A percentile compares a stretch with the other conserved stretches of the same genome.
Evolutionary conservation across 2,797 vertebrate genomes (phyloP).

Genomic region (Mus minutoides): DNA sequence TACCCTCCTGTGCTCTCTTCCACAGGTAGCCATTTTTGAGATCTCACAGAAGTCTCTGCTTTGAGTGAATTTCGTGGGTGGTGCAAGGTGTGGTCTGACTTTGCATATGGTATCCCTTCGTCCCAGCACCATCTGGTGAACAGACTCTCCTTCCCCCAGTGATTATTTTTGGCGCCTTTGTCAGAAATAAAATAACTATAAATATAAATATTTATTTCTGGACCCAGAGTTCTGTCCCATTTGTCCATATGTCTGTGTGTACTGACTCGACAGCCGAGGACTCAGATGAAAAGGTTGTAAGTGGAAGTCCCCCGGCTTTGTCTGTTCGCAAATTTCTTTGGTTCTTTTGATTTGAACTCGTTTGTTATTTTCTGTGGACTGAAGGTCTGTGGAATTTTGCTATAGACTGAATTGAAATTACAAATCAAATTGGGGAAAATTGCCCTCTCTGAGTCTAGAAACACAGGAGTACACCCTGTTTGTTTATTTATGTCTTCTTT

Average conservation of each 20-base stretch:
- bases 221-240: not conserved
- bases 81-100: not conserved
- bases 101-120: not conserved
- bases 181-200: conserved; percentile 65
- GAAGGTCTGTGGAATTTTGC: not conserved
- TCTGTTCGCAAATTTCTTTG: not conserved
- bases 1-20: not conserved
- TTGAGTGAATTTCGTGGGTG: not conserved
- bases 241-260: conserved; percentile 16
- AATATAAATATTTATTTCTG: conserved; percentile 67
- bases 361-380: not conserved
- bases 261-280: not conserved
- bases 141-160: not conserved
- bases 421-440: not conserved
- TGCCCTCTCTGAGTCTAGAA: not conserved
- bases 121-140: conserved; percentile 38
- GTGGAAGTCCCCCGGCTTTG: not conserved
- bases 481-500: not conserved
- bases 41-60: not conserved
- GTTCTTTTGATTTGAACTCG: not conserved
- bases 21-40: not conserved
- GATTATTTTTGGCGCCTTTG: conserved; percentile 28
- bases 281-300: not conserved
- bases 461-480: not conserved
- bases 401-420: not conserved